Conservation (phyloP, 30 jellyfish, hydroid and myxozoan species). For the Haliclystus octoradiatus region DNA sequence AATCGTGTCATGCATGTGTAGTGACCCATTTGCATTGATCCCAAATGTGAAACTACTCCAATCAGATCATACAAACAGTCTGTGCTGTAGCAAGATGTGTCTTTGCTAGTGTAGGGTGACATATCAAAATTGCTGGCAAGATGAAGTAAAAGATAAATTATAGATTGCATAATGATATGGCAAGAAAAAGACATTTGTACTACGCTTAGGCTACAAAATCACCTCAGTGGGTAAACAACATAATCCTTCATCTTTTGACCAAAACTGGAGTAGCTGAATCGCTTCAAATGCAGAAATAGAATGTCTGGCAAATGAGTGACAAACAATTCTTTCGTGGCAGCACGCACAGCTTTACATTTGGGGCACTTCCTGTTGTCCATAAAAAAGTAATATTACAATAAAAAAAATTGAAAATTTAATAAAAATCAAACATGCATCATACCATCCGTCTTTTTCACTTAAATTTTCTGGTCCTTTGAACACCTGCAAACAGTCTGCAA, state of each 20-base stretch:
- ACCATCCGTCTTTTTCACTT: constrained; percentile 81
- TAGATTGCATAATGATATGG: neutral
- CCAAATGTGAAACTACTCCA: constrained; percentile 86
- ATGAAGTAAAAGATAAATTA: neutral
- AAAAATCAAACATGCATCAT: constrained; percentile 7
- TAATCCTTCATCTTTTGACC: constrained; percentile 75
- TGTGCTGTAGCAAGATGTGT: constrained; percentile 19
- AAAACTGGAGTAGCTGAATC: constrained; percentile 62
- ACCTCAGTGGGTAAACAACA: constrained; percentile 72
- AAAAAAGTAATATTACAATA: neutral
- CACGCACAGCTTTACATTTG: constrained; percentile 60
- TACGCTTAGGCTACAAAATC: too few species aligned
- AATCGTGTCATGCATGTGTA: constrained; percentile 80
- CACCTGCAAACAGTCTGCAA: constrained; percentile 67
- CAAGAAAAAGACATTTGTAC: too few species aligned
- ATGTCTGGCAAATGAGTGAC: constrained; percentile 75
- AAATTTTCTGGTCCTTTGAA: constrained; percentile 87
- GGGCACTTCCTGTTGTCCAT: constrained; percentile 75
- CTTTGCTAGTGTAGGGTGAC: constrained; percentile 54
- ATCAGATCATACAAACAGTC: constrained; percentile 61
- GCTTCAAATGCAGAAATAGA: constrained; percentile 69
- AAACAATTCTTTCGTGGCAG: constrained; percentile 90
- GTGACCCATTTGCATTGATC: constrained; percentile 90
- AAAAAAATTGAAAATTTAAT: neutral
- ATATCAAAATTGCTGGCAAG: constrained; percentile 63